These are phyloP conservation scores for Neomonachus schauinslandi DNA, from an alignment of 2,113 vertebrate species.

Conservation along the genomic window DNA sequence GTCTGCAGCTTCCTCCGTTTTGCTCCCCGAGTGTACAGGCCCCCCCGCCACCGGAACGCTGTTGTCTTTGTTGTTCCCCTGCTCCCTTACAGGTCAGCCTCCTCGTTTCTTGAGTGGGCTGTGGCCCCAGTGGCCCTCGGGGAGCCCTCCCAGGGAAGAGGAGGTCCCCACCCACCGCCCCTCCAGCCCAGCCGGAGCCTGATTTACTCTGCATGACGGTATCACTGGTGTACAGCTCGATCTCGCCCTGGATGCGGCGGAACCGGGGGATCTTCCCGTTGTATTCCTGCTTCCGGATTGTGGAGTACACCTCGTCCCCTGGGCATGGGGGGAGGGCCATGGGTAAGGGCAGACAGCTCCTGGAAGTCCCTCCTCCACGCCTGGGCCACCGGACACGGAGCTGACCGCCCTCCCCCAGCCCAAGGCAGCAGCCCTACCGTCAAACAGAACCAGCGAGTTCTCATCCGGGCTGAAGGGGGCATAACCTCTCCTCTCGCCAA, in stretches of 20 bases:
- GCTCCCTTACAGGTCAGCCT: background rate
- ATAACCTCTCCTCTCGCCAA: slow-evolving; percentile 82
- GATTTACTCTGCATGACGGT: slow-evolving; percentile 87
- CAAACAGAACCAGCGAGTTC: slow-evolving; percentile 82
- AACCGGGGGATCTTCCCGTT: slow-evolving; percentile 86
- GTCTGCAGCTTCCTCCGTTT: background rate
- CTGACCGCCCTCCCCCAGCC: background rate
- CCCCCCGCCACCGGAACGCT: background rate
- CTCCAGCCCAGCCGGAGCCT: fast-evolving
- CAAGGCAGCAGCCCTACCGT: slow-evolving; percentile 73
- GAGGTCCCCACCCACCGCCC: background rate
- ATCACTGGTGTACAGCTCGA: slow-evolving; percentile 85
- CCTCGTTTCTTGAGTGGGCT: background rate
- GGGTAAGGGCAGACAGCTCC: background rate
- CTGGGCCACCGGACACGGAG: background rate
- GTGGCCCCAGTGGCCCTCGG: background rate
- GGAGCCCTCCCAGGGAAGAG: background rate
- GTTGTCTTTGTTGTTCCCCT: background rate
- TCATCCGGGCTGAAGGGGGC: slow-evolving; percentile 85
- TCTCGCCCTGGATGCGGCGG: slow-evolving; percentile 83
- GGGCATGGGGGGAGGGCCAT: background rate
- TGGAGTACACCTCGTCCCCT: slow-evolving; percentile 87
- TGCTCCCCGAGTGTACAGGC: background rate
- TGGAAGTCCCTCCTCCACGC: background rate
- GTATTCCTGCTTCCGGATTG: slow-evolving; percentile 86